These are phyloP conservation scores for Pseudochaenichthys georgianus DNA, from an alignment of 2,797 vertebrate species.

Conservation along the genomic window DNA sequence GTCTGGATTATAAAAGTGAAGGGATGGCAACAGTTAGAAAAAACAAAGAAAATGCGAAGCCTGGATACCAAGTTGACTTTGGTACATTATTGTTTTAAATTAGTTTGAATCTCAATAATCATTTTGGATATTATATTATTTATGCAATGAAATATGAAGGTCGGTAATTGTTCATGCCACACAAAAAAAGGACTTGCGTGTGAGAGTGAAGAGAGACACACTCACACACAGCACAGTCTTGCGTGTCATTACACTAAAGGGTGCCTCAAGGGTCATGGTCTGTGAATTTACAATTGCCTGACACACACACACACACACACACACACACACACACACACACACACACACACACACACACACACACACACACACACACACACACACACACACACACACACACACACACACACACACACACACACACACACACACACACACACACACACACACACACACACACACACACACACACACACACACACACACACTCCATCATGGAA, in stretches of 20 bases:
- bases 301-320: background rate
- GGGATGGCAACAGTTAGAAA: background rate
- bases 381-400: no score
- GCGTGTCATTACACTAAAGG: background rate
- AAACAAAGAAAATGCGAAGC: background rate
- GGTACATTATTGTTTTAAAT: background rate
- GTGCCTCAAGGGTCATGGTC: background rate
- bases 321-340: background rate
- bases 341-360: constrained; percentile 1
- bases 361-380: background rate
- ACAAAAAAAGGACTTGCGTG: background rate
- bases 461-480: constrained; percentile 7
- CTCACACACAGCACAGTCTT: background rate
- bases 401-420: no score
- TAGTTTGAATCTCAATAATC: background rate
- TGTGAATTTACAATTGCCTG: constrained; percentile 3
- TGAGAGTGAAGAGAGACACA: background rate
- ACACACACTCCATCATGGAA: constrained; percentile 24
- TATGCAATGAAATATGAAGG: background rate
- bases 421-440: no score
- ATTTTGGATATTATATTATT: background rate
- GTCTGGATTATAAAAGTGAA: background rate
- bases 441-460: background rate
- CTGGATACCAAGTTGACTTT: background rate
- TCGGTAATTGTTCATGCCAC: background rate